phyloP scores from a whole-genome alignment of 2,888 invertebrate species.

The Trichacis sp. region DNA sequence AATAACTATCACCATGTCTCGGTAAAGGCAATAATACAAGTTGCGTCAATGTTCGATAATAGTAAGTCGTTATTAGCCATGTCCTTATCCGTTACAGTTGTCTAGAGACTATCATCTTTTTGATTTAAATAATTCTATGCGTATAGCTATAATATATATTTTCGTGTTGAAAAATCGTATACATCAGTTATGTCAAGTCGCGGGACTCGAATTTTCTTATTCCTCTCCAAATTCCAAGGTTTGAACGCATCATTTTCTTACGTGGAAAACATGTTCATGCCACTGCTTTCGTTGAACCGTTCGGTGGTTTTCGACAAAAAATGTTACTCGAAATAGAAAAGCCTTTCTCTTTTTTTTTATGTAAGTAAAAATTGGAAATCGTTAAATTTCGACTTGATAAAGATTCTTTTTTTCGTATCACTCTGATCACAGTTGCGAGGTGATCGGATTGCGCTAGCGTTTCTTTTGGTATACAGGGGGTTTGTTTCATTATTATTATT shows the following conservation, averaged over 20 bases:
- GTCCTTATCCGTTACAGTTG: constrained; percentile 48
- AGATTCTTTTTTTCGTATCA: constrained; percentile 67
- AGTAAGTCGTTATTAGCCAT: constrained; percentile 40
- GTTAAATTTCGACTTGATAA: constrained; percentile 55
- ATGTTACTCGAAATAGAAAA: constrained; percentile 34
- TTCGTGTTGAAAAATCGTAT: constrained; percentile 71
- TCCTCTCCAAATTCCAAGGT: constrained; percentile 55
- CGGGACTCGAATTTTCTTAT: constrained; percentile 59
- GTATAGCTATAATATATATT: constrained; percentile 69
- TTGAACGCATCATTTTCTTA: constrained; percentile 20
- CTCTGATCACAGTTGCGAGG: constrained; percentile 68
- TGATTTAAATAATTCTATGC: constrained; percentile 60
- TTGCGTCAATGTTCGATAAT: constrained; percentile 39
- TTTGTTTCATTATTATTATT: constrained; percentile 22
- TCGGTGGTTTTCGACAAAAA: constrained; percentile 26
- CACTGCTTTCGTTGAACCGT: constrained; percentile 3
- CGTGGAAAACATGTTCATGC: constrained; percentile 11
- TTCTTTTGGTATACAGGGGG: constrained; percentile 47
- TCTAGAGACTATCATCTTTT: constrained; percentile 65
- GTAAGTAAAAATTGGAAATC: constrained; percentile 38
- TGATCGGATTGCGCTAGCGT: constrained; percentile 66
- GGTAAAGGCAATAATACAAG: constrained; percentile 48
- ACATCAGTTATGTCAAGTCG: constrained; percentile 70
- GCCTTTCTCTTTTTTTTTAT: constrained; percentile 21
- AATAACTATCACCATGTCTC: constrained; percentile 41